phyloP scores from a whole-genome alignment of 2,888 invertebrate species.

The Pediacus dermestoides region DNA sequence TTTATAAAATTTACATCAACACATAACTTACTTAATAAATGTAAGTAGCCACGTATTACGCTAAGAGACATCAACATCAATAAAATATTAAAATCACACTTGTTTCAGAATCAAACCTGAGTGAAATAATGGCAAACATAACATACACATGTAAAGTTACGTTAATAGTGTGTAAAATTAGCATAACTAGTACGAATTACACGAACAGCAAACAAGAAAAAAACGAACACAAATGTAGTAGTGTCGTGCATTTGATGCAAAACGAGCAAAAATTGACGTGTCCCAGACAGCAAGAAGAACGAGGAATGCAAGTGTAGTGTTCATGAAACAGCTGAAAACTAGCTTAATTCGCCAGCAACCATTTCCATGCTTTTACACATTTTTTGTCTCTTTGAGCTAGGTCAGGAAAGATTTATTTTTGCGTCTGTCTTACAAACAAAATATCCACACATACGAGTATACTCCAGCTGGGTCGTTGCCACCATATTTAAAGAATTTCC shows the following conservation, averaged over 20 bases:
- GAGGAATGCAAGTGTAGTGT: conserved; percentile 1
- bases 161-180: conserved; percentile 1
- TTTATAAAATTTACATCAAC: too few relatives aligned
- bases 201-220: background rate
- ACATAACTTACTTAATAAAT: too few relatives aligned
- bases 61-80: too few relatives aligned
- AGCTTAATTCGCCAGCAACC: background rate
- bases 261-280: conserved; percentile 1
- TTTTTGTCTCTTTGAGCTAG: conserved; percentile 1
- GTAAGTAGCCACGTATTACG: too few relatives aligned
- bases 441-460: too few relatives aligned
- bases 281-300: conserved; percentile 3
- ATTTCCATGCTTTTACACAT: conserved; percentile 1
- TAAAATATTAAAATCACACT: too few relatives aligned
- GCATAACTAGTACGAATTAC: conserved; percentile 1
- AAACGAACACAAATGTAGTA: background rate
- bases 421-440: too few relatives aligned
- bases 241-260: background rate
- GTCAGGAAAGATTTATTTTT: conserved; percentile 1
- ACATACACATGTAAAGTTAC: background rate
- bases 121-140: too few relatives aligned
- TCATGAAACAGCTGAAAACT: conserved; percentile 1
- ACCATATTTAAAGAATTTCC: conserved; percentile 3
- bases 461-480: background rate
- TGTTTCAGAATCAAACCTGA: too few relatives aligned